Percentiles rank a stretch among this genome's conserved stretches.
Evolutionary conservation across 53 echinoderm and acorn worm species (phyloP).

Genomic region (Apostichopus leukothele): DNA sequence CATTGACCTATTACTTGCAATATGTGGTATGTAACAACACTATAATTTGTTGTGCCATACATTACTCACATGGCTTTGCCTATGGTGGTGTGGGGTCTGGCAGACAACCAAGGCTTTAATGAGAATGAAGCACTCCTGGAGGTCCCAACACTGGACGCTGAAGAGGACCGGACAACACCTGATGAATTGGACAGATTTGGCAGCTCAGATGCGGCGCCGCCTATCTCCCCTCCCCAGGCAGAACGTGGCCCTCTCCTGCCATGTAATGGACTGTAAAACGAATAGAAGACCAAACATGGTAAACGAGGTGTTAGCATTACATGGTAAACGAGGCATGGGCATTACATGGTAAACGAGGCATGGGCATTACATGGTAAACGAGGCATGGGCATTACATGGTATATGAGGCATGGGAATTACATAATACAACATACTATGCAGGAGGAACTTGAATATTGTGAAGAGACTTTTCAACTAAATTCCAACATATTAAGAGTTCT

Average conservation of each 20-base stretch:
- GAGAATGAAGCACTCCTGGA: constrained; percentile 55
- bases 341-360: too few relatives aligned
- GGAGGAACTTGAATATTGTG: too few relatives aligned
- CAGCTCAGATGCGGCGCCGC: constrained; percentile 62
- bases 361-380: too few relatives aligned
- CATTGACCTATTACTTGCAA: too few relatives aligned
- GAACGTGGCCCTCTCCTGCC: constrained; percentile 88
- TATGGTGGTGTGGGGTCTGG: constrained; percentile 58
- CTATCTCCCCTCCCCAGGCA: constrained; percentile 98
- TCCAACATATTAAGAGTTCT: too few relatives aligned
- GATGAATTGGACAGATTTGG: constrained; percentile 40
- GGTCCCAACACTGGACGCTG: constrained; percentile 52
- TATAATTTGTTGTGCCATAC: neutral
- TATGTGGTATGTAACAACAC: too few relatives aligned
- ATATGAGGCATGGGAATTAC: too few relatives aligned
- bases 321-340: too few relatives aligned
- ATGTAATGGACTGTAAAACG: constrained; percentile 27
- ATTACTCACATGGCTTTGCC: constrained; percentile 31
- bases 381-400: too few relatives aligned
- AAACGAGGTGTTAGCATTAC: too few relatives aligned
- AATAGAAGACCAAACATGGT: neutral
- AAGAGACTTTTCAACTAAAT: too few relatives aligned
- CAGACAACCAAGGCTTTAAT: constrained; percentile 31
- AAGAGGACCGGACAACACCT: constrained; percentile 56
- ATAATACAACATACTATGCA: too few relatives aligned